Conservation (phyloP, 1,140 invertebrate genomes). For the Wiebesia pumilae region DNA sequence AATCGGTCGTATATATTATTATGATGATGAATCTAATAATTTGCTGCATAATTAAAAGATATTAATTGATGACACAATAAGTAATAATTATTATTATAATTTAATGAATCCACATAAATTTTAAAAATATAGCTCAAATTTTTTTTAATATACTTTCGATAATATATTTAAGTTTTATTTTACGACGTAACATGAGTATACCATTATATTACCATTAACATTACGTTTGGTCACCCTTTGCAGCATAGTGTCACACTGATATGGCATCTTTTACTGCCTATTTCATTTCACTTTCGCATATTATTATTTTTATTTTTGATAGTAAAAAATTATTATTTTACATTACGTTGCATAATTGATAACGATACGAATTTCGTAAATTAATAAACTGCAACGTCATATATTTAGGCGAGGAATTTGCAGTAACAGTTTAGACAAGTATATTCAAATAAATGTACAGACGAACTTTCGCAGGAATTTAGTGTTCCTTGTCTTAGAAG, state of each 20-base stretch:
- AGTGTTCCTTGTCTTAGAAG: no score
- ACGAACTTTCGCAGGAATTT: no score
- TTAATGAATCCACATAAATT: no score
- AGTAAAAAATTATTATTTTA: background rate
- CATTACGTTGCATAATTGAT: background rate
- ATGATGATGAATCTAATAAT: no score
- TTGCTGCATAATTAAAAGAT: no score
- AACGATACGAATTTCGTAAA: background rate
- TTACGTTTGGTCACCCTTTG: background rate
- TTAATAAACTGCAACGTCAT: background rate
- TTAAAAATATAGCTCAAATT: background rate
- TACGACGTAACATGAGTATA: background rate
- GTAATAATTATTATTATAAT: no score
- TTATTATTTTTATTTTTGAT: background rate
- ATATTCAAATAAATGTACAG: no score
- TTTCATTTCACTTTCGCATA: background rate
- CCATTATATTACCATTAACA: background rate
- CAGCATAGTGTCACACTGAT: background rate
- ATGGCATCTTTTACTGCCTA: background rate
- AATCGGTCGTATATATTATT: no score
- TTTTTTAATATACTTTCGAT: background rate
- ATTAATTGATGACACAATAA: no score
- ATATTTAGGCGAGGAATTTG: no score
- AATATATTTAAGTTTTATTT: background rate
- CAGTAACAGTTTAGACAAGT: no score